Percentiles rank a stretch among this genome's conserved stretches.
Evolutionary conservation across 1,140 invertebrate species (phyloP).

Genomic region (Heterodera schachtii): DNA sequence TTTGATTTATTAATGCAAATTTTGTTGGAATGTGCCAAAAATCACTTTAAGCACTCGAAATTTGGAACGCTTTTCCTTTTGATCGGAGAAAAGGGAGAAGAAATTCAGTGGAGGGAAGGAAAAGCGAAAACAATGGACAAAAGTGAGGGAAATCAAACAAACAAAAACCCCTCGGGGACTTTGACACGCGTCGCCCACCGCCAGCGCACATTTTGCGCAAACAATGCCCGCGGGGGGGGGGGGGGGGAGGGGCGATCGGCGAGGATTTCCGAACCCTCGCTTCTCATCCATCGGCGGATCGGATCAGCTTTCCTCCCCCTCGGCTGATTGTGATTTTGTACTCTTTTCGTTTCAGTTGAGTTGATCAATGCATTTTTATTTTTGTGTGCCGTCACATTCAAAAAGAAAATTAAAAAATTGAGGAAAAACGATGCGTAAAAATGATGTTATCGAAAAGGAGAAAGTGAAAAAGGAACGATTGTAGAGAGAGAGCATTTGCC

Average conservation of each 20-base stretch:
- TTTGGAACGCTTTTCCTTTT: background rate
- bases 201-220: background rate
- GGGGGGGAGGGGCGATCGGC: no score
- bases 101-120: background rate
- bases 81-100: background rate
- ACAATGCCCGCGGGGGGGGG: background rate
- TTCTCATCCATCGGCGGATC: background rate
- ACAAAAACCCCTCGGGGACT: background rate
- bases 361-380: no score
- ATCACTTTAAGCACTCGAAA: background rate
- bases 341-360: background rate
- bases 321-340: background rate
- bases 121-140: background rate
- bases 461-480: no score
- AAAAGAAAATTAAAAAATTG: no score
- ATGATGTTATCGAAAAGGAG: no score
- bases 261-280: background rate
- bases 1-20: background rate
- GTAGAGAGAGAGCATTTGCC: no score
- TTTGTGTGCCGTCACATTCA: no score
- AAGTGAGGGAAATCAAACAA: background rate
- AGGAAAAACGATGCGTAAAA: no score
- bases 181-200: background rate
- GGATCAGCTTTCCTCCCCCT: background rate
- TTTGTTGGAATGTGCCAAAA: slow-evolving; percentile 13